phyloP scores from a whole-genome alignment of 1,140 invertebrate genomes.

The Parasteatoda tepidariorum region DNA sequence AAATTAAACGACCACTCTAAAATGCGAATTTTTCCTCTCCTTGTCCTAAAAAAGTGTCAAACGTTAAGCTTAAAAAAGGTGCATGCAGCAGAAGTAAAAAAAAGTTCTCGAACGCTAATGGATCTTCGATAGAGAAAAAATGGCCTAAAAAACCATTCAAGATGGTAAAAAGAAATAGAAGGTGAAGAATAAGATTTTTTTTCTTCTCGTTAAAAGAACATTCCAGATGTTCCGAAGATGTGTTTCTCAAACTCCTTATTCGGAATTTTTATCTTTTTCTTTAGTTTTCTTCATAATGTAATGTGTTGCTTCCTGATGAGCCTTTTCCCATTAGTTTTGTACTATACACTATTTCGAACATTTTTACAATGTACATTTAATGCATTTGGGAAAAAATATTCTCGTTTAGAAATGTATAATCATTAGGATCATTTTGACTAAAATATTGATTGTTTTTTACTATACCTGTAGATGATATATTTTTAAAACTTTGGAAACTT shows the following conservation, averaged over 20 bases:
- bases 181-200: slow-evolving; percentile 33
- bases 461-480: too few relatives aligned
- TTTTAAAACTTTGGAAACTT: too few relatives aligned
- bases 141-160: slow-evolving; percentile 26
- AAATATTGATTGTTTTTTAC: too few relatives aligned
- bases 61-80: background rate
- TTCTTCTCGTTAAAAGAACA: slow-evolving; percentile 48
- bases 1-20: slow-evolving; percentile 51
- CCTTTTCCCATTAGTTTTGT: slow-evolving; percentile 25
- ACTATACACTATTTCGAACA: background rate
- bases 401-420: too few relatives aligned
- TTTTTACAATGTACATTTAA: slow-evolving; percentile 23
- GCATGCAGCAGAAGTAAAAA: slow-evolving; percentile 10
- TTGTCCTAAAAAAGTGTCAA: slow-evolving; percentile 39
- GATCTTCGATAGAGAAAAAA: slow-evolving; percentile 35
- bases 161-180: slow-evolving; percentile 35
- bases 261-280: slow-evolving; percentile 22
- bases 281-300: slow-evolving; percentile 12
- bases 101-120: slow-evolving; percentile 38
- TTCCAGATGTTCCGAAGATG: slow-evolving; percentile 47
- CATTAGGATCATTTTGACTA: too few relatives aligned
- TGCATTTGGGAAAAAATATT: slow-evolving; percentile 23
- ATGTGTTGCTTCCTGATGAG: slow-evolving; percentile 14
- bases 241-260: slow-evolving; percentile 26
- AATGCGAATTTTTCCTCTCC: slow-evolving; percentile 19